A percentile compares a stretch with the other conserved stretches of the same genome.
Conservation (phyloP, 2,888 invertebrate species). For the Prosopocoilus inquinatus region DNA sequence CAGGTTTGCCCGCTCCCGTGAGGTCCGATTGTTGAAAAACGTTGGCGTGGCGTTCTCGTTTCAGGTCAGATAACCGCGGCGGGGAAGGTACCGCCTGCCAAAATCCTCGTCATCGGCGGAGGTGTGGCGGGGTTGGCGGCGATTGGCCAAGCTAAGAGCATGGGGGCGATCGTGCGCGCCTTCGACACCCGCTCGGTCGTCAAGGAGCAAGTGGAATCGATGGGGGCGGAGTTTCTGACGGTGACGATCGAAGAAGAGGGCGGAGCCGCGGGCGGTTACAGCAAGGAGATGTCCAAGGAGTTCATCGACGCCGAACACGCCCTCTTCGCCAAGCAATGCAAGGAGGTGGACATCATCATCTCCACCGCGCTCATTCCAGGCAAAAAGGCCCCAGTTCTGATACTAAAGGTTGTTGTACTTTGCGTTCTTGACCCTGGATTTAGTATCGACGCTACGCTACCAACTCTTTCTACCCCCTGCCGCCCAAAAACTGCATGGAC, state of each 20-base stretch:
- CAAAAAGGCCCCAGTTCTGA: constrained; percentile 76
- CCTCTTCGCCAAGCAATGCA: constrained; percentile 81
- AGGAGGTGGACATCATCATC: constrained; percentile 82
- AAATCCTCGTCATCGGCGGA: constrained; percentile 83
- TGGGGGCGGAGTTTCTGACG: constrained; percentile 86
- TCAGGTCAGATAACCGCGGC: constrained; percentile 89
- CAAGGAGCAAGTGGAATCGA: constrained; percentile 80
- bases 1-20: constrained; percentile 59
- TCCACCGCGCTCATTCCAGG: constrained; percentile 90
- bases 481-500: too few relatives aligned
- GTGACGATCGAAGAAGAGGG: constrained; percentile 75
- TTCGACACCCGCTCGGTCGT: constrained; percentile 85
- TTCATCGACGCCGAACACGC: constrained; percentile 85
- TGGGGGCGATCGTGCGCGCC: constrained; percentile 86
- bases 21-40: not conserved
- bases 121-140: constrained; percentile 88
- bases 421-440: too few relatives aligned
- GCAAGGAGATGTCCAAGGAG: constrained; percentile 83
- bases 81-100: constrained; percentile 85
- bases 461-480: too few relatives aligned
- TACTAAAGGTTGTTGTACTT: constrained; percentile 64
- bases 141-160: constrained; percentile 79
- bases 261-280: constrained; percentile 72
- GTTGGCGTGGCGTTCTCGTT: constrained; percentile 14
- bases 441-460: too few relatives aligned